Evolutionary conservation across 2,113 vertebrate genomes (phyloP), one percentile per base, ranked within the genome.

Genomic region (Xenus cinereus): DNA sequence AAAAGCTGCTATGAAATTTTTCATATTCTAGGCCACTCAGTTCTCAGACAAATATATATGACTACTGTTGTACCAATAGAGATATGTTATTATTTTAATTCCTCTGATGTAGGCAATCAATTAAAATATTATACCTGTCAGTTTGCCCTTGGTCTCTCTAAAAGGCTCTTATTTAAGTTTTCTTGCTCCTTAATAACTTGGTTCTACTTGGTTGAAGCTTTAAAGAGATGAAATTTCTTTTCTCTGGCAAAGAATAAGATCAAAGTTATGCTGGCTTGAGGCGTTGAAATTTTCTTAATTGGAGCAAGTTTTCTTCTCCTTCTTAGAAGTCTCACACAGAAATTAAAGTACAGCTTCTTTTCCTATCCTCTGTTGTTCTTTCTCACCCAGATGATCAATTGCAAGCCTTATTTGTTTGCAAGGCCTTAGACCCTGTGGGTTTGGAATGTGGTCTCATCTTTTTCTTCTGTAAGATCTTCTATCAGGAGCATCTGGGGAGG

Each of bases 271-370:
- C 82, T 92, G 54, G 77, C 89, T 94, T 35, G 41, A 96, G 93
- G 96, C 59, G 63, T 93, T 96, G 88, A 72, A 96, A 88, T 94
- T 87, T 95, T 94, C 80, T 89, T 97, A 97, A 97, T 96, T 97
- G 89, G 86, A 68, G 71, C 30, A 72, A 81, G 56, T 53, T 95
- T 96, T 94, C 79, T 87, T 83, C 82, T 94, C 41, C 69, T 73
- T 68, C 56, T 89, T 76, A 43, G 57, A 93, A 95, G 46, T 81
- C 56, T 84, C 69, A 67, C 14, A 2, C 7, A 94, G 73, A 97
- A 95, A 95, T 90, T 80, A 56, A 96, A 87, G 63, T 54, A 33
- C n/a, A 56, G 68, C 19, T 62, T 62, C 50, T 81, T 71, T 90
- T 81, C 53, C 76, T 76, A 3, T 53, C 28, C 4, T 79, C 30